Conservation (phyloP, 2,888 invertebrate genomes). For the Silvanus unidentatus region DNA sequence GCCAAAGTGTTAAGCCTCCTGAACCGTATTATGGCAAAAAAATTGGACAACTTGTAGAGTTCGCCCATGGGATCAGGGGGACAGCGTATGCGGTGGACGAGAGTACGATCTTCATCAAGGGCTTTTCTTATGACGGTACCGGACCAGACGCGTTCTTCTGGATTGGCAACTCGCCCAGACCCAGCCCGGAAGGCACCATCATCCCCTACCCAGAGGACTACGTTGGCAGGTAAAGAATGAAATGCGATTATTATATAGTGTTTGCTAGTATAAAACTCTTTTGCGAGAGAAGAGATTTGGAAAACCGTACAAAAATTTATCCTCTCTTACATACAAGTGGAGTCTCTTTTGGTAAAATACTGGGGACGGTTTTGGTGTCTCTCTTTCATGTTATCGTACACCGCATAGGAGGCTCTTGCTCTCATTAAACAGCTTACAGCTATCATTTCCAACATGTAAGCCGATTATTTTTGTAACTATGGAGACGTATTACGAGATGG, state of each 20-base stretch:
- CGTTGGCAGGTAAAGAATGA: conserved; percentile 61
- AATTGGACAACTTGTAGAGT: conserved; percentile 67
- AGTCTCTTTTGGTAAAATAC: not conserved
- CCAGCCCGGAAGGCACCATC: conserved; percentile 75
- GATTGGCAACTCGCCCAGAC: conserved; percentile 76
- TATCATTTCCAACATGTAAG: conserved; percentile 43
- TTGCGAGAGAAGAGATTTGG: not conserved
- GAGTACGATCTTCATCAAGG: conserved; percentile 78
- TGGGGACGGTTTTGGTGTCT: conserved; percentile 3
- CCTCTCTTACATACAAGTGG: not conserved
- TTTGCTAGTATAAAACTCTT: no score
- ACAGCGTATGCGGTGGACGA: conserved; percentile 85
- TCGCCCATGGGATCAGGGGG: conserved; percentile 76
- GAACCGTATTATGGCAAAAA: conserved; percentile 72
- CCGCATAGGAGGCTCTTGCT: conserved; percentile 22
- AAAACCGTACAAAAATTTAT: conserved; percentile 4
- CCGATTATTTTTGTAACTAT: conserved; percentile 39
- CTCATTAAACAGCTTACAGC: conserved; percentile 42
- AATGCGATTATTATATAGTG: not conserved
- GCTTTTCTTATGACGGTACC: conserved; percentile 82
- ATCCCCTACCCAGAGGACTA: conserved; percentile 85
- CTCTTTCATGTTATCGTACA: conserved; percentile 19
- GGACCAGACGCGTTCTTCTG: conserved; percentile 87
- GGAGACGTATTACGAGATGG: conserved; percentile 22
- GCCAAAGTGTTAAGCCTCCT: conserved; percentile 37